Evolutionary conservation across 2,113 vertebrate genomes (phyloP).

Genomic region (Ancistrus triradiatus): DNA sequence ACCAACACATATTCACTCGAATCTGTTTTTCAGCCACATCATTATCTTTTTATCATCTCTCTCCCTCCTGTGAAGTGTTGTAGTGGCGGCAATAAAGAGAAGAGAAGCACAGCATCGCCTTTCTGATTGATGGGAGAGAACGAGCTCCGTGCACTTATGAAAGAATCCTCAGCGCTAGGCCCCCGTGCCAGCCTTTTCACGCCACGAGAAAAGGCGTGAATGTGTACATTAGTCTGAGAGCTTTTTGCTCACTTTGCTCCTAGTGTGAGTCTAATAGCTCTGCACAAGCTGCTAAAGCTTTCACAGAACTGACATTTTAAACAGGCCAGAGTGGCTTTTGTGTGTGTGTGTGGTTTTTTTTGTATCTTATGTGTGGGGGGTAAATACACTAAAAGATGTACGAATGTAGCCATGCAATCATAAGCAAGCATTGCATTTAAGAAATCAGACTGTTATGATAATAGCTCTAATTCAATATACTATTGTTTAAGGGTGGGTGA

Average conservation of each 20-base stretch:
- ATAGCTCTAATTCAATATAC: too few species aligned
- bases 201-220: constrained; percentile 27
- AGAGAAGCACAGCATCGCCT: constrained; percentile 15
- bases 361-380: not conserved
- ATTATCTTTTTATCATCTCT: constrained; percentile 25
- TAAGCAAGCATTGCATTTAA: too few species aligned
- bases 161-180: constrained; percentile 23
- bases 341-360: not conserved
- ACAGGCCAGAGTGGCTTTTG: constrained; percentile 5
- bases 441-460: too few species aligned
- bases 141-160: not conserved
- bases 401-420: too few species aligned
- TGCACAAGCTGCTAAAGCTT: constrained; percentile 16
- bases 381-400: not conserved
- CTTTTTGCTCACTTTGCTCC: constrained; percentile 16
- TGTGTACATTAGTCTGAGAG: constrained; percentile 32
- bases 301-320: constrained; percentile 12
- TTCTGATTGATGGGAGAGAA: constrained; percentile 30
- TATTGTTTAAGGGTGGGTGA: too few species aligned
- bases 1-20: not conserved
- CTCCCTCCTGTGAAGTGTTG: constrained; percentile 16
- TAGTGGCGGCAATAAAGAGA: constrained; percentile 5
- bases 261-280: constrained; percentile 36
- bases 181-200: constrained; percentile 32
- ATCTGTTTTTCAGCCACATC: constrained; percentile 11